Evolutionary conservation across 1,140 invertebrate genomes (phyloP).

Genomic region (Heterodera schachtii): DNA sequence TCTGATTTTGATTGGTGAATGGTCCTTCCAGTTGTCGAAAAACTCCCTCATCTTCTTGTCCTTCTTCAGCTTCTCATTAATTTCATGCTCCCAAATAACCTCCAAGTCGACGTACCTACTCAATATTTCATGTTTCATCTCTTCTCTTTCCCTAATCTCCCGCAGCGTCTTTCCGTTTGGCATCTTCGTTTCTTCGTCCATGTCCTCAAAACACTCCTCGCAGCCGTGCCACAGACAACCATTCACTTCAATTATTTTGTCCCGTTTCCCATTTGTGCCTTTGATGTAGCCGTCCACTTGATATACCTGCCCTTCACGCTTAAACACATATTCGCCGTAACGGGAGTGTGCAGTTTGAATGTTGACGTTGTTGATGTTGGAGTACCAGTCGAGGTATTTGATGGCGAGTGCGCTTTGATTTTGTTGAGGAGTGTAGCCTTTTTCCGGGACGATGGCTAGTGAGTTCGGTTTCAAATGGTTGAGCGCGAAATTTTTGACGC

Average conservation of each 20-base stretch:
- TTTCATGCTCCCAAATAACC: slow-evolving; percentile 15
- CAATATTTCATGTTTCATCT: slow-evolving; percentile 2
- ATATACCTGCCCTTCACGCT: background rate
- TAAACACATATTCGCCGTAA: background rate
- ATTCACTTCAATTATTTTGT: slow-evolving; percentile 15
- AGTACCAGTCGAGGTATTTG: slow-evolving; percentile 24
- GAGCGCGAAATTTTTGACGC: slow-evolving; percentile 1
- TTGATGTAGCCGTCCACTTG: slow-evolving; percentile 14
- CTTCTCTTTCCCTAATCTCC: background rate
- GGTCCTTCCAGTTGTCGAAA: slow-evolving; percentile 11
- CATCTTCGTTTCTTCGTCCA: background rate
- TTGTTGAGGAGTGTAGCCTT: background rate
- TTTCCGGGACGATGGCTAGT: slow-evolving; percentile 9
- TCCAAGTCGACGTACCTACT: background rate
- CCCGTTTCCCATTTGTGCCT: background rate
- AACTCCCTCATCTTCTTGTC: slow-evolving; percentile 9
- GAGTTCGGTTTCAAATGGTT: slow-evolving; percentile 7
- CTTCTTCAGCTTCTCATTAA: background rate
- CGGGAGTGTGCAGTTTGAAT: background rate
- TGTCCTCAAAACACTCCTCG: slow-evolving; percentile 5
- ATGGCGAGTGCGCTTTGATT: slow-evolving; percentile 25
- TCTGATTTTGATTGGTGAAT: background rate
- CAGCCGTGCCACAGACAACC: slow-evolving; percentile 17
- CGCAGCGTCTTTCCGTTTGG: slow-evolving; percentile 13
- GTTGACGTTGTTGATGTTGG: slow-evolving; percentile 15